phyloP scores from a whole-genome alignment of 64 coral and sea anemone genomes.

The Acropora tenuis region DNA sequence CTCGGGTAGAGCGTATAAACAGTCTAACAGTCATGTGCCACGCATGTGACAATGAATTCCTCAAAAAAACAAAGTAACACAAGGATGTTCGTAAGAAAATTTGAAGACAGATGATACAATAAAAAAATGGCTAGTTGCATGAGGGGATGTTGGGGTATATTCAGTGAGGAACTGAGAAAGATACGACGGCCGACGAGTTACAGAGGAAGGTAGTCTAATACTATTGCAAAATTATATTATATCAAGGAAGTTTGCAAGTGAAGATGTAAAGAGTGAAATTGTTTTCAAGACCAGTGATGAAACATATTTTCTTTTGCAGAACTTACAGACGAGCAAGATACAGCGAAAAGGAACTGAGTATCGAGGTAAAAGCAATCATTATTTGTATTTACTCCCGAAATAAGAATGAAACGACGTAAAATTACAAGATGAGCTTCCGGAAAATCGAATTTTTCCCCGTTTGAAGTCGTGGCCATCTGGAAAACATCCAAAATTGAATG shows the following conservation, averaged over 20 bases:
- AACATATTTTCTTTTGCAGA: conserved; percentile 12
- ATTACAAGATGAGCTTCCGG: too few species aligned
- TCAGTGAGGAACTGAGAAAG: conserved; percentile 66
- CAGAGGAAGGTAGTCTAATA: conserved; percentile 75
- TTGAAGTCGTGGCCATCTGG: too few species aligned
- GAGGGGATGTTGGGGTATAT: conserved; percentile 71
- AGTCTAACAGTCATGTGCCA: conserved; percentile 43
- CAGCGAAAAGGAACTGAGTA: conserved; percentile 70
- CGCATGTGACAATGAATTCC: conserved; percentile 57
- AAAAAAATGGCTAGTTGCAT: conserved; percentile 76
- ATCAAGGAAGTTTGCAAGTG: too few species aligned
- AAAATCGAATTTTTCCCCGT: too few species aligned
- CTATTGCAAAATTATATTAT: too few species aligned
- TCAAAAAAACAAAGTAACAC: conserved; percentile 12
- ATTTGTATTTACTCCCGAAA: background rate
- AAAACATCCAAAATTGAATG: too few species aligned
- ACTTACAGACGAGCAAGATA: conserved; percentile 81
- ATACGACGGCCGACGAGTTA: conserved; percentile 67
- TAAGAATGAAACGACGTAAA: background rate
- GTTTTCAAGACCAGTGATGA: background rate
- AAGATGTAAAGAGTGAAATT: too few species aligned
- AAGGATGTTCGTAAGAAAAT: background rate
- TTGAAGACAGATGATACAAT: background rate
- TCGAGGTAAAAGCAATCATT: conserved; percentile 60
- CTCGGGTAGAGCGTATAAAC: conserved; percentile 7